phyloP scores from a whole-genome alignment of 2,113 vertebrate genomes.

The Pipa parva region DNA sequence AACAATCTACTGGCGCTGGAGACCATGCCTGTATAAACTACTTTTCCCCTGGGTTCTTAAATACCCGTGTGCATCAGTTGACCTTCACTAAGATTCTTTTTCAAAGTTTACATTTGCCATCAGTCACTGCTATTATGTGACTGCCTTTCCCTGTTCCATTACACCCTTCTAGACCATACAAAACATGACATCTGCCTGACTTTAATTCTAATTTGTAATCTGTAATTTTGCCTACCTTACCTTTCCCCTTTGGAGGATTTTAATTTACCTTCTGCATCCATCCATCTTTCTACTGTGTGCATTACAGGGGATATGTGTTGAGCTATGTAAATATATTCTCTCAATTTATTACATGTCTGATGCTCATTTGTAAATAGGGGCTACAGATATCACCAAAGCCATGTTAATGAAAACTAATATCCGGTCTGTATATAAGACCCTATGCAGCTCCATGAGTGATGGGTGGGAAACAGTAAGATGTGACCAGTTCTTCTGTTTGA shows the following conservation, averaged over 20 bases:
- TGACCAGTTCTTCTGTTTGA: background rate
- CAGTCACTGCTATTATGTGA: constrained; percentile 14
- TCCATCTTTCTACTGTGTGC: constrained; percentile 17
- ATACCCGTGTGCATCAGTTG: constrained; percentile 4
- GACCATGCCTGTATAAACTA: constrained; percentile 1
- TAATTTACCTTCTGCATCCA: background rate
- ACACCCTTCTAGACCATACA: background rate
- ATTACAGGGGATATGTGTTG: constrained; percentile 34
- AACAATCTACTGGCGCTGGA: constrained; percentile 5
- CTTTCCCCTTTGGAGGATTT: background rate
- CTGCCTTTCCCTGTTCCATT: background rate
- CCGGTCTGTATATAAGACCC: background rate
- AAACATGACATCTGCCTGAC: constrained; percentile 8
- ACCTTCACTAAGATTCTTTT: constrained; percentile 24
- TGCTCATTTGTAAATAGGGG: background rate
- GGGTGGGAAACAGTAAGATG: background rate
- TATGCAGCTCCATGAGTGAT: background rate
- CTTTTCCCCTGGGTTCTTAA: background rate
- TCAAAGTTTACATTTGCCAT: constrained; percentile 36
- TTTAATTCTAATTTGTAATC: constrained; percentile 16
- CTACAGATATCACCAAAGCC: background rate
- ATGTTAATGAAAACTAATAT: background rate
- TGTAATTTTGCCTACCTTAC: background rate
- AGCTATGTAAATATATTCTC: constrained; percentile 36
- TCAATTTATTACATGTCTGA: constrained; percentile 14